Conservation (phyloP, 2,113 vertebrate genomes). For the Lipotes vexillifer region DNA sequence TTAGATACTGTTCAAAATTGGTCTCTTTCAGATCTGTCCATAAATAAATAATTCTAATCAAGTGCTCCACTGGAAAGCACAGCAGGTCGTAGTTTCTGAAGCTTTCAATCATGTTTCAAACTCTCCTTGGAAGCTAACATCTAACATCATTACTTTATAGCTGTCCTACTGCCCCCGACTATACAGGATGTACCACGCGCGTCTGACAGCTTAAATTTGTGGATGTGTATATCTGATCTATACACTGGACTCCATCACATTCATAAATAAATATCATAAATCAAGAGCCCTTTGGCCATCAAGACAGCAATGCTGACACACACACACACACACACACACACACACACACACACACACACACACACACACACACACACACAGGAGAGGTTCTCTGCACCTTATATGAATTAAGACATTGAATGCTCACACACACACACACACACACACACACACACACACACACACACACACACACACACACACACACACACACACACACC, state of each 20-base stretch:
- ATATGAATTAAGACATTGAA: too few relatives aligned
- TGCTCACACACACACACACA: too few relatives aligned
- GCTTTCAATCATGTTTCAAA: neutral
- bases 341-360: neutral
- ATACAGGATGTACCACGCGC: neutral
- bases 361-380: too few relatives aligned
- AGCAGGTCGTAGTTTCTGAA: neutral
- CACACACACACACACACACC: neutral
- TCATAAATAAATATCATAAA: neutral
- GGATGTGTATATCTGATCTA: neutral
- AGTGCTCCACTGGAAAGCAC: neutral
- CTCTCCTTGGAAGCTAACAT: neutral
- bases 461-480: neutral
- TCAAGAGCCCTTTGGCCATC: neutral
- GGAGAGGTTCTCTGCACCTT: too few relatives aligned
- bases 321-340: neutral
- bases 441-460: too few relatives aligned
- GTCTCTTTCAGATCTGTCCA: slow-evolving; percentile 42
- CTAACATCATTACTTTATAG: neutral
- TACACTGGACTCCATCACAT: neutral
- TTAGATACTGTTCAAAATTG: slow-evolving; percentile 24
- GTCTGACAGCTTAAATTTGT: neutral
- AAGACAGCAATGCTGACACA: neutral
- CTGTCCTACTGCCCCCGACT: neutral
- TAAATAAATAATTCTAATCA: neutral